phyloP scores from a whole-genome alignment of 2,113 vertebrate species.

The Ahaetulla prasina region DNA sequence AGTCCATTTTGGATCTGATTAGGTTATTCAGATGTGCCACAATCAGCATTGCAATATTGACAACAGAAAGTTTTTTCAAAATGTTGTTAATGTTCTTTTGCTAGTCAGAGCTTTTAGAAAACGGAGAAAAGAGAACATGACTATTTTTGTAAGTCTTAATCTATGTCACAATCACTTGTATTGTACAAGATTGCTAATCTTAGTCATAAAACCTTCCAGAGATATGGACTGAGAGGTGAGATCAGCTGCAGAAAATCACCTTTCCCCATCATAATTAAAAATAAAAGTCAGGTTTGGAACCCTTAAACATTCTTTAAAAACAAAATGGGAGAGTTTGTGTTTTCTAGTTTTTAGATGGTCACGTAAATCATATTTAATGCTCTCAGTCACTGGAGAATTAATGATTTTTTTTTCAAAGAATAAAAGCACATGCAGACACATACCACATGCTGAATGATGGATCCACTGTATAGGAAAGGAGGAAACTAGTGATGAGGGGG shows the following conservation, averaged over 20 bases:
- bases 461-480: constrained; percentile 40
- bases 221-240: not conserved
- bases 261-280: not conserved
- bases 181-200: not conserved
- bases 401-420: not conserved
- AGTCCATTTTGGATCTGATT: not conserved
- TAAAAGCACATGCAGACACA: constrained; percentile 8
- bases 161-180: not conserved
- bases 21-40: not conserved
- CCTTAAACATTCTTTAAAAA: not conserved
- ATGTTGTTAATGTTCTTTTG: not conserved
- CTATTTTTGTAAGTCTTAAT: not conserved
- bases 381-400: not conserved
- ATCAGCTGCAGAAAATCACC: not conserved
- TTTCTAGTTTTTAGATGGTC: not conserved
- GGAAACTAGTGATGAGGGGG: constrained; percentile 11
- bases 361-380: not conserved
- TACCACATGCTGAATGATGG: constrained; percentile 10
- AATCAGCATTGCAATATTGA: not conserved
- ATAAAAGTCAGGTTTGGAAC: not conserved
- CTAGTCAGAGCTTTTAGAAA: not conserved
- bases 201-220: not conserved
- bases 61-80: not conserved
- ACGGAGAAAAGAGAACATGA: not conserved
- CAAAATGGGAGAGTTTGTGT: not conserved